Conservation (phyloP, 2,797 vertebrate genomes). For the Astyanax mexicanus region DNA sequence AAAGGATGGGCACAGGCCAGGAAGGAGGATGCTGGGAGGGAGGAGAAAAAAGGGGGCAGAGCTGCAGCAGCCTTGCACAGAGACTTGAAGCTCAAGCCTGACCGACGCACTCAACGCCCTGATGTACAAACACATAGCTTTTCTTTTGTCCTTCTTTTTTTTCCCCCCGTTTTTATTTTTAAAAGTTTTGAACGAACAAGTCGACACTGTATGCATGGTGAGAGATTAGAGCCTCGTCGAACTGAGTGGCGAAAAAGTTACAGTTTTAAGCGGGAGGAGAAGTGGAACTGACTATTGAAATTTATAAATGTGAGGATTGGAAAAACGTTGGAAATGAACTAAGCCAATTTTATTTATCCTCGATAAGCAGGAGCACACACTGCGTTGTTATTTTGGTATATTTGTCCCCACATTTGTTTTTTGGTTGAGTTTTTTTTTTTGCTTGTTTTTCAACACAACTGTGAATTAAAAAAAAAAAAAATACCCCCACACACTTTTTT, state of each 20-base stretch:
- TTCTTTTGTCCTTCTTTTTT: conserved; percentile 65
- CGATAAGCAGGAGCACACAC: conserved; percentile 62
- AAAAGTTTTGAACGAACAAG: conserved; percentile 64
- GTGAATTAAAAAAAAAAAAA: conserved; percentile 86
- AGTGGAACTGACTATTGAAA: not conserved
- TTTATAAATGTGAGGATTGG: conserved; percentile 37
- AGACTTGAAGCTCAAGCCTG: conserved; percentile 89
- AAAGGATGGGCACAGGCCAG: conserved; percentile 62
- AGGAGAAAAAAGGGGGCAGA: conserved; percentile 57
- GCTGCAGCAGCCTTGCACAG: conserved; percentile 83
- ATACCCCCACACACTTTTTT: conserved; percentile 65
- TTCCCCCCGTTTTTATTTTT: conserved; percentile 39
- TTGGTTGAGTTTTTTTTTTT: conserved; percentile 69
- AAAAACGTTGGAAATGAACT: conserved; percentile 50
- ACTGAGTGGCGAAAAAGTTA: conserved; percentile 50
- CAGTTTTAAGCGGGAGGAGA: conserved; percentile 10
- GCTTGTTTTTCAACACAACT: conserved; percentile 84
- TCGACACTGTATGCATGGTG: conserved; percentile 63
- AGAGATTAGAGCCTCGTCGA: conserved; percentile 55
- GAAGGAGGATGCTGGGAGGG: conserved; percentile 52
- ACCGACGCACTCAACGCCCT: conserved; percentile 61
- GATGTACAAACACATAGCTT: conserved; percentile 75
- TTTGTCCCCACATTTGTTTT: conserved; percentile 64
- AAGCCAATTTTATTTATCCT: conserved; percentile 42
- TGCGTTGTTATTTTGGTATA: conserved; percentile 73